Base-by-base conservation (phyloP, 92 coral and sea anemone species). In the Phenganax subtilis region DNA sequence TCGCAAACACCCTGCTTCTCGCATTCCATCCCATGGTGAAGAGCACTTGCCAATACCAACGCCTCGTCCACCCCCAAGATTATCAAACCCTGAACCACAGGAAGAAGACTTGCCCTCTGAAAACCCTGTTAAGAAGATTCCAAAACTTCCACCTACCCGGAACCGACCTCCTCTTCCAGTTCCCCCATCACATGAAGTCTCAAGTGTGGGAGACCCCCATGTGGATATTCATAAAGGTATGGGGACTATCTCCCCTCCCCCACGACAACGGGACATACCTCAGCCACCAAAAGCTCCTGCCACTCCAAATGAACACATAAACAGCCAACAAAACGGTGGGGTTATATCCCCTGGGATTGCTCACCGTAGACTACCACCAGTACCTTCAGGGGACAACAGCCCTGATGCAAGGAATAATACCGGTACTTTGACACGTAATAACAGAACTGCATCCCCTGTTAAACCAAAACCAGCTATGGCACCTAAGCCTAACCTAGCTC, bases 91-190 rank as follows among this genome's bases (percentile, higher is more conserved):
- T 16, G 72, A 66, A 66, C 72, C 47, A 66, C 47, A 66, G 72
- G 47, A 37, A 37, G 47, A 37, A 37, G 47, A 5, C 47, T 5
- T 37, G 47, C 47, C 47, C 47, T 37, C 47, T 37, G 47, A 37
- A 37, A 37, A 37, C 47, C 47, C 31, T 51, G 25, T 58, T 6
- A 11, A 28, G 77, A 5, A n/a, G 20, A 63, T 8, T 12, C 82
- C 72, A 12, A 61, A 55, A 15, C 55, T 53, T 12, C 29, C 72
- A 25, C 65, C 82, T 61, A 92, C 93, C 58, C 89, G 98, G 65
- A 86, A 90, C 84, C 84, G 89, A 85, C 97, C 98, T 57, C 98
- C 85, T 3, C 82, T 56, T 16, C 82, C 82, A 14, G 72, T 44
- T 12, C 82, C 82, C 47, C 47, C 71, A 65, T 25, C 74, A 12